Percentiles rank a stretch among this genome's conserved stretches.
phyloP scores from a whole-genome alignment of 2,113 vertebrate species.

The Astur gentilis region DNA sequence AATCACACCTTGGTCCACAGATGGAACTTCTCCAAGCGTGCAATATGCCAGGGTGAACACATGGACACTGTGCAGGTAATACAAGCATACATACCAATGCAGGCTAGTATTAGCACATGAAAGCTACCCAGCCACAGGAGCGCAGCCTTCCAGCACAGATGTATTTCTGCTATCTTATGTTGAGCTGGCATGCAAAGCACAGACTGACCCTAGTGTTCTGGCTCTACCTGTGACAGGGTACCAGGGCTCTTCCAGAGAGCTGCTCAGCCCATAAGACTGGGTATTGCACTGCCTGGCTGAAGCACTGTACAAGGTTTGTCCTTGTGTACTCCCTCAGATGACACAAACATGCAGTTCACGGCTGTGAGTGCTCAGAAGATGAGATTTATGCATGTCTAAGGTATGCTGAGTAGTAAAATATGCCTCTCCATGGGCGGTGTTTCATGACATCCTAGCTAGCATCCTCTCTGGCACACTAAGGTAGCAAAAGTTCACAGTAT shows the following conservation, averaged over 20 bases:
- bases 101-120: background rate
- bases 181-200: rapidly evolving
- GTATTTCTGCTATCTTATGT: background rate
- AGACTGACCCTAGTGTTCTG: background rate
- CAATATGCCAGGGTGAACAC: background rate
- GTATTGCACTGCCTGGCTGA: background rate
- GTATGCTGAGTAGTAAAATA: background rate
- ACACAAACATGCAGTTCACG: background rate
- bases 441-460: background rate
- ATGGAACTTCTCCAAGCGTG: background rate
- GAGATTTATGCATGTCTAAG: background rate
- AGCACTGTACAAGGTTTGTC: background rate
- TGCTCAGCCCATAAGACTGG: background rate
- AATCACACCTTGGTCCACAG: background rate
- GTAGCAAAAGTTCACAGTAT: background rate
- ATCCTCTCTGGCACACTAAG: background rate
- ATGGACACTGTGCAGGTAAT: rapidly evolving
- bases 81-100: background rate
- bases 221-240: background rate
- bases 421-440: background rate
- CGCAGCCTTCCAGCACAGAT: background rate
- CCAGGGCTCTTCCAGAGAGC: background rate
- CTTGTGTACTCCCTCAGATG: background rate
- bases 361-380: background rate
- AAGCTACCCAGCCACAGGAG: background rate